Evolutionary conservation across 2,797 vertebrate genomes (phyloP).

Genomic region (Semaprochilodus insignis): DNA sequence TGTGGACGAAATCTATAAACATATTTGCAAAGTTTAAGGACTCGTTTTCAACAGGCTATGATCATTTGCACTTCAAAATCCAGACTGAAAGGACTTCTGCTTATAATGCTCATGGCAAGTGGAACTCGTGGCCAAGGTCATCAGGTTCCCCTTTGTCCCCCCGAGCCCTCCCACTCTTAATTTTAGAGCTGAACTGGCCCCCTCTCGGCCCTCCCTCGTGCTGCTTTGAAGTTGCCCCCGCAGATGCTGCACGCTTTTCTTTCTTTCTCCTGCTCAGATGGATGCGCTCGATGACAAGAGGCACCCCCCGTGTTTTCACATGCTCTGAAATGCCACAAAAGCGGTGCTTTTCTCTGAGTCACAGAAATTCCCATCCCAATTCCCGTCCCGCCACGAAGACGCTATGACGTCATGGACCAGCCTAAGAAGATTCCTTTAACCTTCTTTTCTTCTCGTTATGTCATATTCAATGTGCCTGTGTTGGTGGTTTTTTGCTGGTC

Average conservation of each 20-base stretch:
- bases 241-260: constrained; percentile 44
- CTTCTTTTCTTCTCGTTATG: constrained; percentile 35
- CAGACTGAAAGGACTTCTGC: constrained; percentile 1
- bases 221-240: constrained; percentile 68
- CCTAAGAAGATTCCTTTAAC: constrained; percentile 22
- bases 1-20: not conserved
- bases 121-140: constrained; percentile 65
- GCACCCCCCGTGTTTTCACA: constrained; percentile 58
- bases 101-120: constrained; percentile 23
- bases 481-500: constrained; percentile 39
- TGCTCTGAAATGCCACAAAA: constrained; percentile 62
- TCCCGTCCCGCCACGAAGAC: not conserved
- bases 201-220: constrained; percentile 45
- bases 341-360: constrained; percentile 54
- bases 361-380: constrained; percentile 32
- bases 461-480: constrained; percentile 36
- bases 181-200: constrained; percentile 48
- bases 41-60: constrained; percentile 8
- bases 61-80: constrained; percentile 11
- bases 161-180: constrained; percentile 22
- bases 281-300: constrained; percentile 68
- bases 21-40: not conserved
- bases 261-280: constrained; percentile 55
- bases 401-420: constrained; percentile 26
- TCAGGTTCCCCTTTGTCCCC: constrained; percentile 64